phyloP scores from a whole-genome alignment of 2,888 invertebrate species.

The Drosophila niveifrons region DNA sequence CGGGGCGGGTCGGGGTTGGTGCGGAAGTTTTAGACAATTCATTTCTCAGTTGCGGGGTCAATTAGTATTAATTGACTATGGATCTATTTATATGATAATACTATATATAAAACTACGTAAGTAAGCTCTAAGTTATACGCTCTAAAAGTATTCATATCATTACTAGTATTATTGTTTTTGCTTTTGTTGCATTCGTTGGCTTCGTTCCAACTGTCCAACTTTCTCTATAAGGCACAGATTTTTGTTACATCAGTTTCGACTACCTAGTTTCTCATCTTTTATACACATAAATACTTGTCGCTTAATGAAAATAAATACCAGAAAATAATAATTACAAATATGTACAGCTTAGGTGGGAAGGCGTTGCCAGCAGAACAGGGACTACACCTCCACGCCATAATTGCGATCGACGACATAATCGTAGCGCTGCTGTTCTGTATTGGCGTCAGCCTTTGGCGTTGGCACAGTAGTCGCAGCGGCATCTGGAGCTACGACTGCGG shows the following conservation, averaged over 20 bases:
- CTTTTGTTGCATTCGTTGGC: conserved; percentile 42
- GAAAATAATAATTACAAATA: conserved; percentile 79
- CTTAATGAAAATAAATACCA: conserved; percentile 79
- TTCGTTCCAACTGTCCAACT: conserved; percentile 42
- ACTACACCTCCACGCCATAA: conserved; percentile 92
- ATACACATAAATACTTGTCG: conserved; percentile 78
- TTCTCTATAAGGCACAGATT: conserved; percentile 74
- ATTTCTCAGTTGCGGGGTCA: conserved; percentile 61
- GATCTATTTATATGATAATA: conserved; percentile 30
- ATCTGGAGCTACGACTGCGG: conserved; percentile 23
- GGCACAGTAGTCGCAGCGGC: conserved; percentile 17
- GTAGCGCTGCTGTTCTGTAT: conserved; percentile 86
- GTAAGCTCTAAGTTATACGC: conserved; percentile 46
- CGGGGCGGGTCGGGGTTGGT: conserved; percentile 3
- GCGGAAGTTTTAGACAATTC: conserved; percentile 28
- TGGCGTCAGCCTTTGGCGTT: conserved; percentile 29
- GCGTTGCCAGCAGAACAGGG: conserved; percentile 25
- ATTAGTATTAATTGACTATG: conserved; percentile 76
- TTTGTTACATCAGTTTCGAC: conserved; percentile 77
- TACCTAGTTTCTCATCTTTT: conserved; percentile 52
- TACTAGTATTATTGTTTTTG: conserved; percentile 49
- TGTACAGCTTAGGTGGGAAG: conserved; percentile 66
- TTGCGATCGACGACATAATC: conserved; percentile 94
- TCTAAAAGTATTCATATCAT: conserved; percentile 56
- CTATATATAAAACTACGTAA: conserved; percentile 24